Percentiles rank a stretch among this genome's conserved stretches.
These are phyloP conservation scores for Lutjanus argentimaculatus DNA, from an alignment of 2,797 vertebrate genomes.

Conservation along the genomic window DNA sequence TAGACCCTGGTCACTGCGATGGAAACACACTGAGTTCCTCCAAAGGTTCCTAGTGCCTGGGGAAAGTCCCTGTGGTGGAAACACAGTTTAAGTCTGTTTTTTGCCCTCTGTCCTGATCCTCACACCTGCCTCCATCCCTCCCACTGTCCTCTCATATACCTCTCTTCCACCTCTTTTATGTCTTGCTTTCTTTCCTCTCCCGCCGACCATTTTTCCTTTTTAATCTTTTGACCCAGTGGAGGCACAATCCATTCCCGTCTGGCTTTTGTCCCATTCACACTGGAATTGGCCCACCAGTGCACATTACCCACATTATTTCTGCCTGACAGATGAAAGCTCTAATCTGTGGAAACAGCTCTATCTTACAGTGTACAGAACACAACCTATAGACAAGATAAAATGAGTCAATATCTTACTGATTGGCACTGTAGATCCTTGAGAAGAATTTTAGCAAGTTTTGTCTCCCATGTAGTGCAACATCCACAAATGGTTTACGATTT, in stretches of 20 bases:
- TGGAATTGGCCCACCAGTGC: conserved; percentile 5
- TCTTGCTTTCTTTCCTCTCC: neutral
- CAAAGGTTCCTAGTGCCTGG: no score
- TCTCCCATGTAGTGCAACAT: neutral
- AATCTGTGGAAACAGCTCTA: conserved; percentile 16
- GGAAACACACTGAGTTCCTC: no score
- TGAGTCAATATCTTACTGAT: neutral
- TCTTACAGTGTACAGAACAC: neutral
- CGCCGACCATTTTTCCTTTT: neutral
- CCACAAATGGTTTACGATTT: no score
- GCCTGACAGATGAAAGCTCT: conserved; percentile 17
- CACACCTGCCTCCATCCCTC: neutral
- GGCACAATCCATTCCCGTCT: conserved; percentile 8
- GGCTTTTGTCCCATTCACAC: neutral
- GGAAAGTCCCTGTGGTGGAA: no score
- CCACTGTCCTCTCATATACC: neutral
- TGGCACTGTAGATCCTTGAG: neutral
- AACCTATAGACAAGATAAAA: neutral
- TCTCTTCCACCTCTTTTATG: neutral
- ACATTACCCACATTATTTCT: conserved; percentile 20
- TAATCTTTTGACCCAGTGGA: conserved; percentile 10
- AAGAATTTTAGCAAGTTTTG: neutral
- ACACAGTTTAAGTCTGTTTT: neutral
- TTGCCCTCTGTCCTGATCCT: neutral
- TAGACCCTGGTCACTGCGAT: no score